These are phyloP conservation scores for Himalopsyche japonica DNA, from an alignment of 2,888 invertebrate species.

Conservation along the genomic window DNA sequence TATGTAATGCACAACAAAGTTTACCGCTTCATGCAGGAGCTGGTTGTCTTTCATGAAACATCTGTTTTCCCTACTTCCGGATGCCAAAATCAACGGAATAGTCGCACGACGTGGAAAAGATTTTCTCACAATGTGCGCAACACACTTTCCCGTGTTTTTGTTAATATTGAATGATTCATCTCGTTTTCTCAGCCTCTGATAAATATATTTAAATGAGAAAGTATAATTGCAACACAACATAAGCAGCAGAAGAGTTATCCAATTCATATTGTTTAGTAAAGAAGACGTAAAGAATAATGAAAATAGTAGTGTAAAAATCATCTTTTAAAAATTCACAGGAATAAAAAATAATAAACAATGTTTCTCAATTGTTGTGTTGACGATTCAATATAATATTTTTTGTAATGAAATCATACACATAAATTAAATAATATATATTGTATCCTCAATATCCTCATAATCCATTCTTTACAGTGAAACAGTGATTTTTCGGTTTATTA, in stretches of 20 bases:
- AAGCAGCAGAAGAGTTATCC: background rate
- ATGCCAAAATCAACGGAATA: slow-evolving; percentile 21
- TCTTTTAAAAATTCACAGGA: background rate
- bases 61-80: background rate
- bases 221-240: background rate
- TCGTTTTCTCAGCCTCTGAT: background rate
- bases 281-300: background rate
- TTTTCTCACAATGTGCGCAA: slow-evolving; percentile 13
- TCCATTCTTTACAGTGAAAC: too few species aligned
- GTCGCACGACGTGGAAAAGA: slow-evolving; percentile 18
- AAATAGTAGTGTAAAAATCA: too few species aligned
- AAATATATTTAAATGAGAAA: background rate
- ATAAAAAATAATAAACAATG: background rate
- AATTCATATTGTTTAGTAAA: background rate
- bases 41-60: background rate
- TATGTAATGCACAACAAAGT: background rate
- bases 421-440: too few species aligned
- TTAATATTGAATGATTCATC: background rate
- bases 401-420: too few species aligned
- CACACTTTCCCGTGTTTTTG: slow-evolving; percentile 17
- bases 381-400: too few species aligned
- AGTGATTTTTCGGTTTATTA: too few species aligned
- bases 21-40: background rate
- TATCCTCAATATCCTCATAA: too few species aligned
- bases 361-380: background rate